Evolutionary conservation across 1,140 invertebrate genomes (phyloP), one percentile per base, ranked within the genome.

Genomic region (Thereuonema tuberculata): DNA sequence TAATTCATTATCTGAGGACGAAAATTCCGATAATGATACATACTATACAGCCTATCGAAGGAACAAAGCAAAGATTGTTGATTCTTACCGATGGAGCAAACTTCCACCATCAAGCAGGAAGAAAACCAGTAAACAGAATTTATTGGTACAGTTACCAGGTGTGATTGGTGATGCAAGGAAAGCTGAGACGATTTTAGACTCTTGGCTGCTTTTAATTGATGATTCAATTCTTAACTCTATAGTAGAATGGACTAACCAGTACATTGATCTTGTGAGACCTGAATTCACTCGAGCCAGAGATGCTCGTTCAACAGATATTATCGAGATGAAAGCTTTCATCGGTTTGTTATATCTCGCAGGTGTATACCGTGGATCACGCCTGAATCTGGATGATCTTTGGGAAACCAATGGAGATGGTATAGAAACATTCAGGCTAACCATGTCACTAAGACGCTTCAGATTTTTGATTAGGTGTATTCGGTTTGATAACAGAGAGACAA

Each of bases 291-390:
- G 56, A 62, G 47, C 52, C 2, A 46, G 61, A 46, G 53, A 62
- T 49, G 23, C 24, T 1, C 2, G 12, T 5, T 1, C 5, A 2
- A 62, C 49, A 1, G 60, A 63, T 50, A 21, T 5, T 1, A 37
- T 53, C 2, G 62, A 61, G 26, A 58, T 63, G 9, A 57, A 62
- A 55, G 62, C 62, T 46, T 62, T 62, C 28, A 53, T 62, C 9
- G 25, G 56, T n/a, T 27, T 62, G 5, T 47, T 63, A 15, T 61
- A 61, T 24, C 14, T 56, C 1, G 26, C 53, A 27, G 62, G 60
- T 27, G 15, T 52, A 24, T 48, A 56, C n/a, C 56, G 46, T 48
- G 28, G 50, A 15, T 56, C 23, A 20, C 15, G 20, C 1, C 29
- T 23, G 2, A 60, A 29, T 48, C 1, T 61, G 9, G 31, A 46